These are phyloP conservation scores for Spongilla lacustris DNA, from an alignment of 37 sponge, comb jelly and placozoan species.

Conservation along the genomic window DNA sequence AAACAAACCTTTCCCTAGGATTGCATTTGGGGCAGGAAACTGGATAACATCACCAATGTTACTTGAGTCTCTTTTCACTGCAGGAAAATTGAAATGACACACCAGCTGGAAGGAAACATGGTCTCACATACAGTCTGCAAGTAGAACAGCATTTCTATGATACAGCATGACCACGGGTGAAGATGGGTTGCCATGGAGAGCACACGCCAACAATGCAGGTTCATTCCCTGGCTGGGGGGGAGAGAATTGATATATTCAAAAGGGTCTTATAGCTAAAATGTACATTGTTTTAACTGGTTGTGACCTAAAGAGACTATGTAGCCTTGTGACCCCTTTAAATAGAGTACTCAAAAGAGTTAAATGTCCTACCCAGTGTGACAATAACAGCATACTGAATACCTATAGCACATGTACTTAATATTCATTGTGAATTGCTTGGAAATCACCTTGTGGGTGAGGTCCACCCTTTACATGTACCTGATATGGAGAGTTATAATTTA, in stretches of 20 bases:
- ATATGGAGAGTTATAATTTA: not conserved
- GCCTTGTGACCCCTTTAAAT: too few relatives aligned
- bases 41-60: constrained; percentile 4
- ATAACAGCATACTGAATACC: too few relatives aligned
- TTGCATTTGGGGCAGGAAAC: constrained; percentile 31
- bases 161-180: constrained; percentile 13
- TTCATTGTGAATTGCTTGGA: too few relatives aligned
- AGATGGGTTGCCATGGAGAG: constrained; percentile 11
- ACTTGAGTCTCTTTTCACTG: not conserved
- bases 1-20: constrained; percentile 43
- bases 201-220: not conserved
- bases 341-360: too few relatives aligned
- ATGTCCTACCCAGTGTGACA: too few relatives aligned
- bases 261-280: too few relatives aligned
- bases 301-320: too few relatives aligned
- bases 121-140: not conserved
- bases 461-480: not conserved
- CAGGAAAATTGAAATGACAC: not conserved
- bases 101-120: not conserved
- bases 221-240: constrained; percentile 17
- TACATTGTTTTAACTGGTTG: too few relatives aligned
- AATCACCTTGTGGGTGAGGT: too few relatives aligned
- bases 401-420: too few relatives aligned
- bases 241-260: not conserved
- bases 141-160: constrained; percentile 28